Percentiles rank a stretch among this genome's conserved stretches.
Conservation (phyloP, 2,113 vertebrate species). For the Trinectes maculatus region DNA sequence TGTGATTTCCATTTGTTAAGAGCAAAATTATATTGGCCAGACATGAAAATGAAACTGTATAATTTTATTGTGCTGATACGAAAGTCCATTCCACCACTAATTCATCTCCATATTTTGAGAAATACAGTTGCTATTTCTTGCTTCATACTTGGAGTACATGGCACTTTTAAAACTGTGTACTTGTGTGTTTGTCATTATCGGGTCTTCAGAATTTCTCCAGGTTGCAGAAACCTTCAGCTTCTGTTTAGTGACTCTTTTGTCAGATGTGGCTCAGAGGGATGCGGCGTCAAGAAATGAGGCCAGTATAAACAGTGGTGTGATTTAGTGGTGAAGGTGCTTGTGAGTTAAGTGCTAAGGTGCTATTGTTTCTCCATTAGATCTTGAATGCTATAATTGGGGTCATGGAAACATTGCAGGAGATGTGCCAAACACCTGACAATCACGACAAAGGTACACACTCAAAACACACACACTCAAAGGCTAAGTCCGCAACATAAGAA, state of each 20-base stretch:
- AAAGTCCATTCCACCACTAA: neutral
- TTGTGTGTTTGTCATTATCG: conserved; percentile 23
- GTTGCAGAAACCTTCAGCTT: conserved; percentile 97
- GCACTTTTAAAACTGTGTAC: neutral
- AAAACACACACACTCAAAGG: conserved; percentile 5
- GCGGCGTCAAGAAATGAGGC: conserved; percentile 71
- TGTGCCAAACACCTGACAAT: conserved; percentile 91
- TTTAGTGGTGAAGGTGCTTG: neutral
- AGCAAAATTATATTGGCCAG: neutral
- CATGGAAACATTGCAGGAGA: conserved; percentile 88
- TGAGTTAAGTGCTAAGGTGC: conserved; percentile 1
- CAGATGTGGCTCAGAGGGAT: conserved; percentile 89
- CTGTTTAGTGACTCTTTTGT: conserved; percentile 91
- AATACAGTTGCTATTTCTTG: neutral
- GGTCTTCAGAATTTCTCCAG: conserved; percentile 88
- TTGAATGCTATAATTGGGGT: conserved; percentile 89
- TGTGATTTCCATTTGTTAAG: neutral
- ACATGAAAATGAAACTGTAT: neutral
- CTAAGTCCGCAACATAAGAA: neutral
- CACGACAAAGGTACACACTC: conserved; percentile 90
- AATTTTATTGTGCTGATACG: neutral
- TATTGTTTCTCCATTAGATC: conserved; percentile 79
- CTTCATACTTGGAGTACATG: neutral
- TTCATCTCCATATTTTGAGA: neutral
- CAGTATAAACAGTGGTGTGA: neutral